Evolutionary conservation across 2,888 invertebrate species (phyloP).

Genomic region (Macrophya annulata): DNA sequence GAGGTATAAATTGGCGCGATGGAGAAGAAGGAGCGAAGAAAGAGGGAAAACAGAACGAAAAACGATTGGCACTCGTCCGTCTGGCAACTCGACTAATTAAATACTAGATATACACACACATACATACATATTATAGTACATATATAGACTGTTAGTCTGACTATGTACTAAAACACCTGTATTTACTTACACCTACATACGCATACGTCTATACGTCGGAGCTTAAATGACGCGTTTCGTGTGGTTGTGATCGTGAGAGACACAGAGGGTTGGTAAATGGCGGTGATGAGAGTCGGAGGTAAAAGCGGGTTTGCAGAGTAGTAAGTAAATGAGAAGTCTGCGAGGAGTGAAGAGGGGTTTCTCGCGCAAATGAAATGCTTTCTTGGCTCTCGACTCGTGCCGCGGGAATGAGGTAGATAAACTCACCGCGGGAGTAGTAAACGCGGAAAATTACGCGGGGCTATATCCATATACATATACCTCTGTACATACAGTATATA

Average conservation of each 20-base stretch:
- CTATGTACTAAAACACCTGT: background rate
- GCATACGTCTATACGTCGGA: background rate
- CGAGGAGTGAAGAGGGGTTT: background rate
- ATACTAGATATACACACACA: conserved; percentile 4
- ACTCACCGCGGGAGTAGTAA: conserved; percentile 44
- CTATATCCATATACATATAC: conserved; percentile 6
- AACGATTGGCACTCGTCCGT: conserved; percentile 36
- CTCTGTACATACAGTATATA: background rate
- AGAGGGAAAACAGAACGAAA: conserved; percentile 24
- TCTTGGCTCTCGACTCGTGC: conserved; percentile 41
- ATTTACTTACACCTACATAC: background rate
- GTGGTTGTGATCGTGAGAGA: background rate
- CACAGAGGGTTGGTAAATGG: conserved; percentile 6
- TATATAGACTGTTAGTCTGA: background rate
- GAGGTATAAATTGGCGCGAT: background rate
- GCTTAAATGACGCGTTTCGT: background rate
- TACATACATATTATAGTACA: background rate
- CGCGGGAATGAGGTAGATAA: conserved; percentile 45
- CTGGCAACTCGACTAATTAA: conserved; percentile 42
- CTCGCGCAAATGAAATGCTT: conserved; percentile 49
- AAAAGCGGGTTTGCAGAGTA: background rate
- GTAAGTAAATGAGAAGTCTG: conserved; percentile 53
- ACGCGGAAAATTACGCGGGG: conserved; percentile 42
- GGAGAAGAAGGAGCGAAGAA: background rate
- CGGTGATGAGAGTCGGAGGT: conserved; percentile 15